Percentiles rank a stretch among this genome's conserved stretches.
Evolutionary conservation across 1,140 invertebrate genomes (phyloP).

Genomic region (Hypothenemus hampei): DNA sequence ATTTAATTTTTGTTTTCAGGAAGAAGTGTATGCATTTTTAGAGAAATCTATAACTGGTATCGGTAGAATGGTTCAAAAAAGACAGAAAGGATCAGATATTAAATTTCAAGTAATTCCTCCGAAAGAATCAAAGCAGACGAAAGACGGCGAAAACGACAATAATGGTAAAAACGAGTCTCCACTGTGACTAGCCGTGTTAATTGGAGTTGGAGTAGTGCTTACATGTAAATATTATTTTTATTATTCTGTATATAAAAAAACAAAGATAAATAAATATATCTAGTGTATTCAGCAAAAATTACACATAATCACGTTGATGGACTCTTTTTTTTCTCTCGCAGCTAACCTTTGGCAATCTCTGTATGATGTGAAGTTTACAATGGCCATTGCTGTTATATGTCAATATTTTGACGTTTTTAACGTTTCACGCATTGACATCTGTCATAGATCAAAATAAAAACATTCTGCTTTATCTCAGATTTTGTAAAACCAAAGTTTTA

Average conservation of each 20-base stretch:
- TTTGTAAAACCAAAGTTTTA: too few relatives aligned
- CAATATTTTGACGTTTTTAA: too few relatives aligned
- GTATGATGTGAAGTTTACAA: too few relatives aligned
- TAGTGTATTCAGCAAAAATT: background rate
- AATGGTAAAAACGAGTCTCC: background rate
- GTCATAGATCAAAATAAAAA: too few relatives aligned
- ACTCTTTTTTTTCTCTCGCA: too few relatives aligned
- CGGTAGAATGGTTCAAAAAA: conserved; percentile 54
- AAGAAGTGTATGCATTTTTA: conserved; percentile 50
- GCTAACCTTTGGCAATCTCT: too few relatives aligned
- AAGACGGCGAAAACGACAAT: background rate
- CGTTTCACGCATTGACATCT: too few relatives aligned
- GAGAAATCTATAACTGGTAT: conserved; percentile 47
- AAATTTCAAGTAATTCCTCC: conserved; percentile 55
- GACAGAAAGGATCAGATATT: conserved; percentile 51
- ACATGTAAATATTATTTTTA: conserved; percentile 22
- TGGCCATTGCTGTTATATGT: too few relatives aligned
- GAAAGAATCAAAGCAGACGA: conserved; percentile 30
- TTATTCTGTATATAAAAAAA: conserved; percentile 16
- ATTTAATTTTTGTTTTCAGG: conserved; percentile 45
- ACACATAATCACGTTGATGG: too few relatives aligned
- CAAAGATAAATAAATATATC: conserved; percentile 5
- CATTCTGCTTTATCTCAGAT: too few relatives aligned
- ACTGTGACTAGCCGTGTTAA: conserved; percentile 12
- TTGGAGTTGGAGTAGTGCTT: conserved; percentile 6